Evolutionary conservation across 1,140 invertebrate genomes (phyloP).

Genomic region (Olivierus martensii): DNA sequence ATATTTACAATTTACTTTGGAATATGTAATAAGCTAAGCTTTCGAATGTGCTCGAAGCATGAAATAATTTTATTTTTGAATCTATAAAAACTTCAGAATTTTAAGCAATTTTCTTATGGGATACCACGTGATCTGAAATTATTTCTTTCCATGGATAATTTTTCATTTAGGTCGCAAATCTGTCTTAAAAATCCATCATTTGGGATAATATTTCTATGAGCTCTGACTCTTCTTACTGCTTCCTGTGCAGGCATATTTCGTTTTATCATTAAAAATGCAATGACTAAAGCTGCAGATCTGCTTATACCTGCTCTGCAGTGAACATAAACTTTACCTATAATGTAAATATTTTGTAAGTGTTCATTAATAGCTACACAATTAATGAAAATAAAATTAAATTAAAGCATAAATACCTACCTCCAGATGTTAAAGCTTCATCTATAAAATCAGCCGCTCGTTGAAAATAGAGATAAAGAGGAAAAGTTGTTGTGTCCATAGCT

Average conservation of each 20-base stretch:
- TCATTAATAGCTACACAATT: too few relatives aligned
- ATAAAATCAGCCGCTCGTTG: conserved; percentile 63
- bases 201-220: conserved; percentile 38
- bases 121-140: too few relatives aligned
- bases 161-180: conserved; percentile 26
- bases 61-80: too few relatives aligned
- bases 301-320: conserved; percentile 70
- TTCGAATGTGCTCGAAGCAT: too few relatives aligned
- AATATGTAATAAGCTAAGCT: too few relatives aligned
- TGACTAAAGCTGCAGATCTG: conserved; percentile 59
- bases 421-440: conserved; percentile 48
- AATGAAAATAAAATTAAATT: too few relatives aligned
- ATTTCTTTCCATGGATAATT: background rate
- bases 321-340: conserved; percentile 55
- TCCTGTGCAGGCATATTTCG: conserved; percentile 19
- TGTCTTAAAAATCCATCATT: conserved; percentile 34
- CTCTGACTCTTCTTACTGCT: conserved; percentile 30
- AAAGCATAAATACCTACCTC: conserved; percentile 21
- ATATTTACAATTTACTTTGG: too few relatives aligned
- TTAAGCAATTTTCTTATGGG: too few relatives aligned
- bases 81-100: too few relatives aligned
- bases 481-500: conserved; percentile 54
- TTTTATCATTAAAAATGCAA: conserved; percentile 28
- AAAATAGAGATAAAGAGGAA: conserved; percentile 64
- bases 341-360: background rate